Percentiles rank a stretch among this genome's conserved stretches.
These are phyloP conservation scores for Thalpophila matura DNA, from an alignment of 2,888 invertebrate genomes.

Conservation along the genomic window DNA sequence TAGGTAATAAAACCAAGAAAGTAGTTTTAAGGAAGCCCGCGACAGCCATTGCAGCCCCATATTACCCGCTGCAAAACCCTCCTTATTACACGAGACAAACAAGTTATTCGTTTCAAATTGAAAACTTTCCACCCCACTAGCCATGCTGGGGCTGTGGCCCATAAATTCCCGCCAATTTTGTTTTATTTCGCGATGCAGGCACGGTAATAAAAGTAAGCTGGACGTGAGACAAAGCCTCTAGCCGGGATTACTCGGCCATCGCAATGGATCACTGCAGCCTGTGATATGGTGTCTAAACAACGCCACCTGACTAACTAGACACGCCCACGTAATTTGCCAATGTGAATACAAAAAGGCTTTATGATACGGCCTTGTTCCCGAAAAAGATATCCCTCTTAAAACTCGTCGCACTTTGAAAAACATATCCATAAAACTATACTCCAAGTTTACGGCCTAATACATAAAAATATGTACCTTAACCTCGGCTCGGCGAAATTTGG, in stretches of 20 bases:
- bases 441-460: slow-evolving; percentile 74
- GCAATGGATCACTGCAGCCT: slow-evolving; percentile 87
- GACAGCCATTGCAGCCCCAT: slow-evolving; percentile 86
- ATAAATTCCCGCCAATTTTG: slow-evolving; percentile 91
- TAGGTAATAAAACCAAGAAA: slow-evolving; percentile 89
- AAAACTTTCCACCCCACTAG: slow-evolving; percentile 90
- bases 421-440: slow-evolving; percentile 80
- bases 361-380: slow-evolving; percentile 61
- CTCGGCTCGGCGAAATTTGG: slow-evolving; percentile 70
- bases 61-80: slow-evolving; percentile 87
- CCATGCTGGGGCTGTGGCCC: slow-evolving; percentile 85
- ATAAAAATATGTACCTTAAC: slow-evolving; percentile 75
- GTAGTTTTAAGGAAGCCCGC: slow-evolving; percentile 89
- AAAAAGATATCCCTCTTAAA: slow-evolving; percentile 71
- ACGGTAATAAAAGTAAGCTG: slow-evolving; percentile 91
- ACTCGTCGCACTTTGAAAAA: slow-evolving; percentile 74
- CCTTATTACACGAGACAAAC: slow-evolving; percentile 89
- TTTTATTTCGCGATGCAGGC: slow-evolving; percentile 90
- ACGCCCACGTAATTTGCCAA: slow-evolving; percentile 62
- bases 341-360: slow-evolving; percentile 57
- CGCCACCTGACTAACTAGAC: slow-evolving; percentile 79
- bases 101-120: slow-evolving; percentile 91
- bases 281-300: slow-evolving; percentile 86
- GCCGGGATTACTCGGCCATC: slow-evolving; percentile 88
- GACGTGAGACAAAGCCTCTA: slow-evolving; percentile 90